Evolutionary conservation across 2,888 invertebrate species (phyloP).

Genomic region (Mimachlamys varia): DNA sequence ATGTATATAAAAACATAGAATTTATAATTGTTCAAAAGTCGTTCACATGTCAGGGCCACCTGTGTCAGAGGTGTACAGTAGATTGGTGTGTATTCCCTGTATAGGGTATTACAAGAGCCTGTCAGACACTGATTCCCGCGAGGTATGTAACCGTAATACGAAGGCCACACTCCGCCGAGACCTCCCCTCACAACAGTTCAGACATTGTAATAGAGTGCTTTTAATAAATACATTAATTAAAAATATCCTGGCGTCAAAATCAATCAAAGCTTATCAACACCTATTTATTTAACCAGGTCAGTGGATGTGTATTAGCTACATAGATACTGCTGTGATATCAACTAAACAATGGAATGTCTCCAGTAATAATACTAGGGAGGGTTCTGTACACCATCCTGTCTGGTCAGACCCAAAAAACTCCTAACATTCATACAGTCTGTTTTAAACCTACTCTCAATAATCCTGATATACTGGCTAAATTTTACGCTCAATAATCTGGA

Average conservation of each 20-base stretch:
- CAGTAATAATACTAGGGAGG: too few species aligned
- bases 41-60: conserved; percentile 15
- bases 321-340: too few species aligned
- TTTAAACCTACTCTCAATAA: too few species aligned
- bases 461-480: too few species aligned
- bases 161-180: not conserved
- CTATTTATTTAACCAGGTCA: not conserved
- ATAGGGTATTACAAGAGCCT: not conserved
- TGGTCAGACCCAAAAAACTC: too few species aligned
- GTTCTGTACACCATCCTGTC: too few species aligned
- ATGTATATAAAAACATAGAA: not conserved
- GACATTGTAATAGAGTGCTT: not conserved
- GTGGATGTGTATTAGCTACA: not conserved
- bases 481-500: too few species aligned
- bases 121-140: not conserved
- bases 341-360: not conserved
- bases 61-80: not conserved
- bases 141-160: not conserved
- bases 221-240: not conserved
- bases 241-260: not conserved
- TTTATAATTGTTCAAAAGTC: not conserved
- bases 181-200: not conserved
- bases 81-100: not conserved
- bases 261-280: not conserved
- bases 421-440: too few species aligned